These are phyloP conservation scores for Chascanopsetta lugubris DNA, from an alignment of 2,113 vertebrate genomes.

Conservation along the genomic window DNA sequence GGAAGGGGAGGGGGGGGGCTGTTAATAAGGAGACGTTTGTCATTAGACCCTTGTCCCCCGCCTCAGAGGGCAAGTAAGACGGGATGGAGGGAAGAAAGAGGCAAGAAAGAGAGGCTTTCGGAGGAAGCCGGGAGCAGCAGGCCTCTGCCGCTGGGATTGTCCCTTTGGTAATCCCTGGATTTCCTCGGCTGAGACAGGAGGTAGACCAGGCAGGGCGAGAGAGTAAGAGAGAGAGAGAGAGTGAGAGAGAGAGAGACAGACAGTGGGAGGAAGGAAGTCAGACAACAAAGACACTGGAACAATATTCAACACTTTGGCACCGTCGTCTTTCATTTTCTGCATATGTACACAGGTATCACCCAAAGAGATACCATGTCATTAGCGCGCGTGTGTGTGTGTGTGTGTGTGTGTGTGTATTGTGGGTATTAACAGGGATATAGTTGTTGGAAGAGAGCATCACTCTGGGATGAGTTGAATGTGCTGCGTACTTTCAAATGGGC, in stretches of 20 bases:
- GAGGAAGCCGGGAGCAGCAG: slow-evolving; percentile 64
- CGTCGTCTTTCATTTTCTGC: slow-evolving; percentile 18
- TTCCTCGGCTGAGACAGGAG: slow-evolving; percentile 72
- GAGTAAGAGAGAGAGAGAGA: slow-evolving; percentile 33
- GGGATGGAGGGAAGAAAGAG: slow-evolving; percentile 41
- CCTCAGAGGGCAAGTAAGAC: slow-evolving; percentile 49
- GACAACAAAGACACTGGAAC: slow-evolving; percentile 33
- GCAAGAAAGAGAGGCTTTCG: slow-evolving; percentile 61
- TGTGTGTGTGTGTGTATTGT: neutral
- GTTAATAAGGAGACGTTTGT: slow-evolving; percentile 23
- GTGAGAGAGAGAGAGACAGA: slow-evolving; percentile 17
- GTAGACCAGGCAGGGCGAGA: slow-evolving; percentile 60
- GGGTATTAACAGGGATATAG: slow-evolving; percentile 49
- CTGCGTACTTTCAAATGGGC: slow-evolving; percentile 56
- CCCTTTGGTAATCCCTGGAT: slow-evolving; percentile 75
- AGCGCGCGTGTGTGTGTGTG: slow-evolving; percentile 33
- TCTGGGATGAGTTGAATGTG: slow-evolving; percentile 55
- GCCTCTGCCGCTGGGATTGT: slow-evolving; percentile 71
- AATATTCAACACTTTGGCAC: slow-evolving; percentile 20
- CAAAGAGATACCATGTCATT: slow-evolving; percentile 24
- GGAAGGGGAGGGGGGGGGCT: neutral
- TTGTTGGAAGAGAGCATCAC: slow-evolving; percentile 25
- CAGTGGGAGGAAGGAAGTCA: slow-evolving; percentile 27
- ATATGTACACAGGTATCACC: slow-evolving; percentile 35
- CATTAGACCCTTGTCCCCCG: slow-evolving; percentile 38